phyloP scores from a whole-genome alignment of 2,797 vertebrate species.

The Yasuhikotakia modesta region DNA sequence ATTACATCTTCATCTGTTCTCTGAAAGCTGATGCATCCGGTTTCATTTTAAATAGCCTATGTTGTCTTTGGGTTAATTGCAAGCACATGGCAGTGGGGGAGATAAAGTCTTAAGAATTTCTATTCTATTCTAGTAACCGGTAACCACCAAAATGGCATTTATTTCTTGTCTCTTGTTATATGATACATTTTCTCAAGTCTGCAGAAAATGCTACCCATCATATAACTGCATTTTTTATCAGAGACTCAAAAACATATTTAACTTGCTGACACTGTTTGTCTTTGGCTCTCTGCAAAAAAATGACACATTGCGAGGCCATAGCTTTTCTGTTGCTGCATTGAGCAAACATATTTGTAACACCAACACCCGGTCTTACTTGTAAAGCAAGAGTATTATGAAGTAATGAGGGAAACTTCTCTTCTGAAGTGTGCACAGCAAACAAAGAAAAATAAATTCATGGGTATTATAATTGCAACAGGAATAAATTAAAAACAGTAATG shows the following conservation, averaged over 20 bases:
- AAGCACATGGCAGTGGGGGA: constrained; percentile 37
- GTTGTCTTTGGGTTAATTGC: constrained; percentile 20
- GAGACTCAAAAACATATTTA: not conserved
- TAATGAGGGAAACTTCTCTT: not conserved
- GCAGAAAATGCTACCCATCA: no score
- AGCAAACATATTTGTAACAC: constrained; percentile 10
- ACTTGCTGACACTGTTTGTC: not conserved
- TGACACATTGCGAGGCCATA: constrained; percentile 3
- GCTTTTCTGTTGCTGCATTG: constrained; percentile 20
- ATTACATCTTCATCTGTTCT: not conserved
- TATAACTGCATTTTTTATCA: not conserved
- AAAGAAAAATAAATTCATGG: not conserved
- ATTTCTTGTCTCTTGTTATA: not conserved
- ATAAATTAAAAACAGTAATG: no score
- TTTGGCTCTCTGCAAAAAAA: not conserved
- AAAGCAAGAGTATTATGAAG: not conserved
- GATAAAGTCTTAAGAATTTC: not conserved
- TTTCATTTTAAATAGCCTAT: not conserved
- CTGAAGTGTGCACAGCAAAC: not conserved
- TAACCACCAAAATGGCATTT: constrained; percentile 17
- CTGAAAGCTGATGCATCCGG: not conserved
- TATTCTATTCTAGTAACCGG: not conserved
- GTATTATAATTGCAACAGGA: not conserved
- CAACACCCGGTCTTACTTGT: not conserved
- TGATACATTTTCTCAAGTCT: not conserved